Base-by-base conservation (phyloP, 2,797 vertebrate species). In the Onychomys arenicola region DNA sequence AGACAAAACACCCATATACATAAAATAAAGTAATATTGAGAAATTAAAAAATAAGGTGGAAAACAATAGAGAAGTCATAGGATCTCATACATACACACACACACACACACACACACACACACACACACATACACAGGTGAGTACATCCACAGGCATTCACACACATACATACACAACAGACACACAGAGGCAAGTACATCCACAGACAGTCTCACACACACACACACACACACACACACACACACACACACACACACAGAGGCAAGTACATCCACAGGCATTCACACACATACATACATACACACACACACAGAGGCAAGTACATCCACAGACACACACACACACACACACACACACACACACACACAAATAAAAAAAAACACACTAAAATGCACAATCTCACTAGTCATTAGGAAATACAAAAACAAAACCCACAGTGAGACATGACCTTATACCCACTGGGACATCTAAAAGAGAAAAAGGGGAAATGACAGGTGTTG, bases 341-440 rank as follows among this genome's bases (percentile, higher is more conserved):
- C 69, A 40, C 19, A 25, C 71, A 43, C 40, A 40, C 37, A 14
- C 17, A 73, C 40, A 46, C 73, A 49, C 76, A 34, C 77, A 55
- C 17, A 23, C 43, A 77, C 13, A 32, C 4, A 16, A 55, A 55
- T 16, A 3, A 9, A 3, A 32, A 40, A 63, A 46, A 21, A 29
- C 29, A 86, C n/a, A 73, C 34, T 67, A 96, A 92, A 52, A 92
- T 57, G 63, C 55, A 59, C 89, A 93, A 49, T 21, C 81, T 89
- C 37, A 94, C 59, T 73, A 89, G 55, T 75, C 49, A 87, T 40
- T 73, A 94, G 43, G 63, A 96, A 92, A 94, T 89, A n/a, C 59
- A 59, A 80, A 91, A 89, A 57, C 76, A 55, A 96, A 95, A 96
- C 37, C 25, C 67, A 89, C 49, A 90, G 4, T 49, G 63, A 90